Evolutionary conservation across 2,888 invertebrate genomes (phyloP).

Genomic region (Colostygia pectinataria): DNA sequence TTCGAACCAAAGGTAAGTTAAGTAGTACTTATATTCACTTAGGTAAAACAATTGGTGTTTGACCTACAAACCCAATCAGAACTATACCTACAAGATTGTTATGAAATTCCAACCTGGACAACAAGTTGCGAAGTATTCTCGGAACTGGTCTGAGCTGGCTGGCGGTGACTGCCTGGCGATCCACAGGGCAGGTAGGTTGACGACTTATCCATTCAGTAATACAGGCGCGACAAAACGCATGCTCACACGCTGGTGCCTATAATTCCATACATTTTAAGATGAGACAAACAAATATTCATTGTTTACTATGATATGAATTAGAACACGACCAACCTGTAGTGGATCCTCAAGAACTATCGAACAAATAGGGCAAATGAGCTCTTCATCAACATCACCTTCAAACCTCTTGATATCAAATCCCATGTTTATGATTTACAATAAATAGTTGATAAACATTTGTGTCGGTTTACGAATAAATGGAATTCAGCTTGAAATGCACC

Average conservation of each 20-base stretch:
- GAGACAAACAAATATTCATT: too few species aligned
- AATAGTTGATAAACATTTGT: slow-evolving; percentile 52
- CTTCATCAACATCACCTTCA: slow-evolving; percentile 98
- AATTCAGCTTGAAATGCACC: slow-evolving; percentile 35
- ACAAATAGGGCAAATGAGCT: slow-evolving; percentile 97
- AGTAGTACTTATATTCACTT: too few species aligned
- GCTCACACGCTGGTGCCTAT: slow-evolving; percentile 97
- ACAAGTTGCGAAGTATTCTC: slow-evolving; percentile 94
- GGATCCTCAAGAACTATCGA: slow-evolving; percentile 97
- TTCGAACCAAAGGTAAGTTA: slow-evolving; percentile 6
- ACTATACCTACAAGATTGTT: slow-evolving; percentile 30
- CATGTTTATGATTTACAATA: slow-evolving; percentile 83
- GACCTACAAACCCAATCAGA: slow-evolving; percentile 44
- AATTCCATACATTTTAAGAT: slow-evolving; percentile 28
- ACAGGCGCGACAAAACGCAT: slow-evolving; percentile 96
- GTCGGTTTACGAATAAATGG: slow-evolving; percentile 30
- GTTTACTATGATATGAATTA: too few species aligned
- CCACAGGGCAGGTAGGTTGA: slow-evolving; percentile 97
- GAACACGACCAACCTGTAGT: slow-evolving; percentile 87
- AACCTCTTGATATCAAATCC: slow-evolving; percentile 97
- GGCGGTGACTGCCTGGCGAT: slow-evolving; percentile 94
- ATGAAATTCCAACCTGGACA: slow-evolving; percentile 86
- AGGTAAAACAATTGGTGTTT: slow-evolving; percentile 40
- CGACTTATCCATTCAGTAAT: slow-evolving; percentile 97
- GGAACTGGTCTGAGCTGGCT: slow-evolving; percentile 95